These are phyloP conservation scores for Macrobrachium rosenbergii DNA, from an alignment of 1,140 invertebrate species.

Conservation along the genomic window DNA sequence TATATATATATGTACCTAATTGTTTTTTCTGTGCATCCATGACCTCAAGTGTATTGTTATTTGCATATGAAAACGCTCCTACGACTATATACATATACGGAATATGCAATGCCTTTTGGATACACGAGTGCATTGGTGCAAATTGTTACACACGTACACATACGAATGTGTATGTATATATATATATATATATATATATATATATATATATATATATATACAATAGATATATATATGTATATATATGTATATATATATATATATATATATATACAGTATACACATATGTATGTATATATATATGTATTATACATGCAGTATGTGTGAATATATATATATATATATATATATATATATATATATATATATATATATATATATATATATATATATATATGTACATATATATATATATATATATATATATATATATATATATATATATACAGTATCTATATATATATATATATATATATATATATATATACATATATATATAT, in stretches of 20 bases:
- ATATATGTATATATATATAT: constrained; percentile 13
- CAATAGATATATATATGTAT: constrained; percentile 17
- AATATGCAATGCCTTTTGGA: too few relatives aligned
- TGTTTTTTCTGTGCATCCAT: too few relatives aligned
- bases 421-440: constrained; percentile 27
- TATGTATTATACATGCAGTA: too few relatives aligned
- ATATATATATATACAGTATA: constrained; percentile 5
- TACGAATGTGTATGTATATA: not conserved
- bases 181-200: constrained; percentile 11
- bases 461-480: constrained; percentile 20
- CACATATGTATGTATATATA: not conserved
- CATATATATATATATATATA: constrained; percentile 4
- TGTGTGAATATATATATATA: too few relatives aligned
- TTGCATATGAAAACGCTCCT: too few relatives aligned
- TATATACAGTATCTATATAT: too few relatives aligned
- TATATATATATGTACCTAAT: not conserved
- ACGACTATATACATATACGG: too few relatives aligned
- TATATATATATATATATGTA: not conserved
- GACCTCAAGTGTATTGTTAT: too few relatives aligned
- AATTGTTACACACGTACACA: not conserved
- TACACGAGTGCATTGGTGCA: not conserved
- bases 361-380: constrained; percentile 1
- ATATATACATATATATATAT: constrained; percentile 14
- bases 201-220: constrained; percentile 24
- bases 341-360: constrained; percentile 19